Evolutionary conservation across 2,113 vertebrate species (phyloP), one percentile per base, ranked within the genome.

Genomic region (Gopherus evgoodei): DNA sequence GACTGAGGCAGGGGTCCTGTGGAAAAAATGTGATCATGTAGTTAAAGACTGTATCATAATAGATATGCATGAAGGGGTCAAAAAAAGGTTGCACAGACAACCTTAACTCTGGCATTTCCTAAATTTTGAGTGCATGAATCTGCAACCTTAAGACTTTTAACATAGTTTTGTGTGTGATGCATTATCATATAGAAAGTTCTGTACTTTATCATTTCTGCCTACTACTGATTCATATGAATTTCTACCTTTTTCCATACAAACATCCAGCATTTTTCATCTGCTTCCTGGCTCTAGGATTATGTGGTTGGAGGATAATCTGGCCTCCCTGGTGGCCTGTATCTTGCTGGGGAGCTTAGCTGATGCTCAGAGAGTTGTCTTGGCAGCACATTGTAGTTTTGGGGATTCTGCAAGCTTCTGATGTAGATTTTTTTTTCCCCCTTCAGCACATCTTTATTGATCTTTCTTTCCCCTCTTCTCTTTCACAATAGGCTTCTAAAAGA

Each of bases 351-450:
- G 81, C 79, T 62, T 53, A 93, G 81, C 27, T 12, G 82, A 95
- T 91, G 59, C 52, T 72, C 57, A 91, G 92, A 96, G 93, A 96
- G 84, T 80, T 80, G 79, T 89, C 84, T 94, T 93, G 92, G 92
- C 95, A 97, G 87, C 1, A 1, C 11, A 52, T 86, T 16, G 69
- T 76, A 94, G 75, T 93, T 97, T 93, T 92, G 27, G 94, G 90
- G 90, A 95, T 93, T 97, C 96, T 92, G 88, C 86, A 95, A 93
- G 95, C 94, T 92, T 95, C 87, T 88, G 57, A 81, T 89, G 52
- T 92, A 96, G 94, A 91, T 83, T 96, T 93, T 96, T 96, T 93
- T 96, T 93, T 59, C 49, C 81, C 90, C 56, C 87, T 59, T 56
- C 85, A 83, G 69, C 75, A 88, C 93, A 72, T 14, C 16, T n/a